Evolutionary conservation across 2,113 vertebrate species (phyloP).

Genomic region (Corythornis vintsioides): DNA sequence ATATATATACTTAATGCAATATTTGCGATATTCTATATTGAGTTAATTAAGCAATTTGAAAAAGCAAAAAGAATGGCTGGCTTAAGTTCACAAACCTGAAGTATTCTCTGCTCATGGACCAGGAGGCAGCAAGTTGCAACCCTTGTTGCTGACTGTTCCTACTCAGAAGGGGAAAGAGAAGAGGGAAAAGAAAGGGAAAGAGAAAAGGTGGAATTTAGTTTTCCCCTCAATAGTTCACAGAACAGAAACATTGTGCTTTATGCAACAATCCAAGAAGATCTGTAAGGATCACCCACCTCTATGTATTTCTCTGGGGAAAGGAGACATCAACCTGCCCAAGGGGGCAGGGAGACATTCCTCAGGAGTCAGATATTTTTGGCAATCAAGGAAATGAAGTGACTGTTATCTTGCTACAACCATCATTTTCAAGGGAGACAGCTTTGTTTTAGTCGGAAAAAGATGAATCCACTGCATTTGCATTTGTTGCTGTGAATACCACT

Average conservation of each 20-base stretch:
- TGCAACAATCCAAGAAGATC: neutral
- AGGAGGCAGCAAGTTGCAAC: neutral
- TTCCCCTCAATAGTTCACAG: neutral
- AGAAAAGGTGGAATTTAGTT: neutral
- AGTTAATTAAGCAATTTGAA: neutral
- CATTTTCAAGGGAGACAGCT: neutral
- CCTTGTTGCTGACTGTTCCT: rapidly evolving
- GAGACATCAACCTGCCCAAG: neutral
- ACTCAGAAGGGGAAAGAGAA: neutral
- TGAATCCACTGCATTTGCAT: neutral
- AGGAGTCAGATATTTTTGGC: neutral
- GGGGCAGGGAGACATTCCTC: neutral
- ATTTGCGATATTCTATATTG: neutral
- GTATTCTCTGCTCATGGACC: neutral
- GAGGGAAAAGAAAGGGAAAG: neutral
- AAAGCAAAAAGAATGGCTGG: neutral
- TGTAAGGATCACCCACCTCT: neutral
- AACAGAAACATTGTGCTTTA: neutral
- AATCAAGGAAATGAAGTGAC: neutral
- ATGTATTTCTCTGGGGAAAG: neutral
- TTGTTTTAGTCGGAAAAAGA: neutral
- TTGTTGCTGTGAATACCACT: neutral
- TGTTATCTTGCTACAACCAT: neutral
- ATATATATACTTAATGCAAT: neutral
- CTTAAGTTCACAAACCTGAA: neutral